These are phyloP conservation scores for Dinocampus coccinellae DNA, from an alignment of 2,888 invertebrate species.

Conservation along the genomic window DNA sequence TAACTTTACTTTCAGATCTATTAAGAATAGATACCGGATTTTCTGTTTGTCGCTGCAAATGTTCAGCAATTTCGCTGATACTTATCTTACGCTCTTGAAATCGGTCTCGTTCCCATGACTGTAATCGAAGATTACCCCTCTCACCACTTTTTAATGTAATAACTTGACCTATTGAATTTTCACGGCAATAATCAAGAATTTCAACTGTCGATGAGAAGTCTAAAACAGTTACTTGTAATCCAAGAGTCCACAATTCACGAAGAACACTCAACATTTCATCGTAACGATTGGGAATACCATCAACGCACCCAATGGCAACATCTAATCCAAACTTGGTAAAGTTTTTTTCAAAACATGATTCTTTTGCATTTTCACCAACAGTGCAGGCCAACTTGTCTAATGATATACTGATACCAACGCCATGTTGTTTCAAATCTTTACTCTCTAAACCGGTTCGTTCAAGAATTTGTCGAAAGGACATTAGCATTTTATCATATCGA, in stretches of 20 bases:
- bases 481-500: conserved; percentile 87
- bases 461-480: conserved; percentile 76
- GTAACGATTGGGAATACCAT: conserved; percentile 73
- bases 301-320: conserved; percentile 76
- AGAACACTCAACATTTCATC: conserved; percentile 73
- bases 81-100: conserved; percentile 77
- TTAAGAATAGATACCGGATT: conserved; percentile 54
- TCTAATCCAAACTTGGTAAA: conserved; percentile 73
- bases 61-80: conserved; percentile 76
- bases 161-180: conserved; percentile 71
- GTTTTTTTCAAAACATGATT: conserved; percentile 47
- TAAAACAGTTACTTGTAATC: conserved; percentile 76
- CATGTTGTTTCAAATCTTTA: conserved; percentile 71
- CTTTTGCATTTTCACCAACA: conserved; percentile 71
- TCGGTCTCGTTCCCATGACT: conserved; percentile 76
- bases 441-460: conserved; percentile 62
- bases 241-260: conserved; percentile 79
- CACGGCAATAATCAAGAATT: conserved; percentile 68
- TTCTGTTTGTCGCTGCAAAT: conserved; percentile 77
- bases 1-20: conserved; percentile 67
- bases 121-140: conserved; percentile 71
- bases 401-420: conserved; percentile 88
- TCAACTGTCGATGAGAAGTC: conserved; percentile 77
- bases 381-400: conserved; percentile 82
- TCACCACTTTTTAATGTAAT: conserved; percentile 77